These are phyloP conservation scores for Tenthredo amoena DNA, from an alignment of 2,888 invertebrate genomes.

Conservation along the genomic window DNA sequence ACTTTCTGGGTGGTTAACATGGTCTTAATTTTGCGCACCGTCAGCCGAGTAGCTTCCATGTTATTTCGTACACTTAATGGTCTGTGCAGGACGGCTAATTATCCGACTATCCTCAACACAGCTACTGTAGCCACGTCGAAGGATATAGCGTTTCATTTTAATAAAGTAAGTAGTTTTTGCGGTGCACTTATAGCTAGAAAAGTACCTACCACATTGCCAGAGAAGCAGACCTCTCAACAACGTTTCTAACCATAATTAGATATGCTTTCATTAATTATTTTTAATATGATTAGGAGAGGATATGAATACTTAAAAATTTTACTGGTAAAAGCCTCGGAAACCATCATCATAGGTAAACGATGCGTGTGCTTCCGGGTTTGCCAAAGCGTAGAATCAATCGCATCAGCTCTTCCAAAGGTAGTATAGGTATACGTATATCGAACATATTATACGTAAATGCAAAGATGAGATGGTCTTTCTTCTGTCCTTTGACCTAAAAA, in stretches of 20 bases:
- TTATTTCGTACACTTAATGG: constrained; percentile 26
- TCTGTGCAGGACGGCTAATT: constrained; percentile 14
- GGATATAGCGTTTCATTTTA: background rate
- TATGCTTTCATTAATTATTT: background rate
- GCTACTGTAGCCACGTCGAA: background rate
- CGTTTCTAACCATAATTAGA: background rate
- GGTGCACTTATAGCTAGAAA: background rate
- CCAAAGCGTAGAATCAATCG: background rate
- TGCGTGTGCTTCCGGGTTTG: background rate
- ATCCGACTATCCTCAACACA: constrained; percentile 13
- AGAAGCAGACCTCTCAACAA: background rate
- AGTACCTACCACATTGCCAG: background rate
- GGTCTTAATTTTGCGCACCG: constrained; percentile 6
- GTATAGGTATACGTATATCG: background rate
- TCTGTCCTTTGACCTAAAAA: background rate
- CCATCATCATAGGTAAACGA: background rate
- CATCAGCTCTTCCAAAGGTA: background rate
- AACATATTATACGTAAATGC: background rate
- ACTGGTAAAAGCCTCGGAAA: background rate
- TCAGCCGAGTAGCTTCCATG: constrained; percentile 24
- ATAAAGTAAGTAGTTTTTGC: background rate
- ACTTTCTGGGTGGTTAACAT: constrained; percentile 12
- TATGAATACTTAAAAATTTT: background rate
- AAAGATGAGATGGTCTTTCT: background rate
- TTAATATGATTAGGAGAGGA: background rate